phyloP scores from a whole-genome alignment of 2,797 vertebrate genomes.

The Enteromius treurensis region DNA sequence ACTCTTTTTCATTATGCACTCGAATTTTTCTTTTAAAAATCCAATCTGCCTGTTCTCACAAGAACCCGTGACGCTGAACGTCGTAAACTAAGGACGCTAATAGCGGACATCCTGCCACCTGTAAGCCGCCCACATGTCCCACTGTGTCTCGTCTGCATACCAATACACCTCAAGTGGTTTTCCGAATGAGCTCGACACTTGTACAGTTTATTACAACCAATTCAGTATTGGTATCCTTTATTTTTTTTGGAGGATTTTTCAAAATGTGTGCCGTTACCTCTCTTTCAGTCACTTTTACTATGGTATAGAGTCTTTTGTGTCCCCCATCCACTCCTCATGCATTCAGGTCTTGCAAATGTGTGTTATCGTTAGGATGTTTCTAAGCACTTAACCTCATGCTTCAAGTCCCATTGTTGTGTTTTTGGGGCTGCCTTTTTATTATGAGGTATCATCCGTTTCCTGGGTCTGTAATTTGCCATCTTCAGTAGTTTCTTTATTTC shows the following conservation, averaged over 20 bases:
- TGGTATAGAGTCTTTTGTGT: constrained; percentile 43
- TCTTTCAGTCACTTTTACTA: constrained; percentile 54
- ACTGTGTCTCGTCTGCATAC: constrained; percentile 62
- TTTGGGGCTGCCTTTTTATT: constrained; percentile 56
- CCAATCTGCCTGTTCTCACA: constrained; percentile 10
- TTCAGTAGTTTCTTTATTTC: constrained; percentile 56
- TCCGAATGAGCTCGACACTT: constrained; percentile 67
- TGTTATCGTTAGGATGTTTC: constrained; percentile 67
- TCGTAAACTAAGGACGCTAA: neutral
- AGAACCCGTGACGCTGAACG: neutral
- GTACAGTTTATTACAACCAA: constrained; percentile 69
- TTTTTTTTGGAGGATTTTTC: constrained; percentile 38
- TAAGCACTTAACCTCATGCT: constrained; percentile 79
- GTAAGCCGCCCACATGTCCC: constrained; percentile 33
- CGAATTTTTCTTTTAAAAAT: constrained; percentile 1
- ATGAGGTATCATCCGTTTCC: constrained; percentile 46
- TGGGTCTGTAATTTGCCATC: constrained; percentile 63
- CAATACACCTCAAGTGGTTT: constrained; percentile 69
- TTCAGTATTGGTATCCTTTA: constrained; percentile 72
- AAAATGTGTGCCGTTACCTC: constrained; percentile 72
- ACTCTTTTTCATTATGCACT: constrained; percentile 23
- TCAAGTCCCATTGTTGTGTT: constrained; percentile 60
- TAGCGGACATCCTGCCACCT: constrained; percentile 36
- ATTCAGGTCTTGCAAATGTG: constrained; percentile 29
- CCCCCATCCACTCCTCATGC: constrained; percentile 46